Conservation (phyloP, 2,113 vertebrate genomes). For the Eolophus roseicapilla region DNA sequence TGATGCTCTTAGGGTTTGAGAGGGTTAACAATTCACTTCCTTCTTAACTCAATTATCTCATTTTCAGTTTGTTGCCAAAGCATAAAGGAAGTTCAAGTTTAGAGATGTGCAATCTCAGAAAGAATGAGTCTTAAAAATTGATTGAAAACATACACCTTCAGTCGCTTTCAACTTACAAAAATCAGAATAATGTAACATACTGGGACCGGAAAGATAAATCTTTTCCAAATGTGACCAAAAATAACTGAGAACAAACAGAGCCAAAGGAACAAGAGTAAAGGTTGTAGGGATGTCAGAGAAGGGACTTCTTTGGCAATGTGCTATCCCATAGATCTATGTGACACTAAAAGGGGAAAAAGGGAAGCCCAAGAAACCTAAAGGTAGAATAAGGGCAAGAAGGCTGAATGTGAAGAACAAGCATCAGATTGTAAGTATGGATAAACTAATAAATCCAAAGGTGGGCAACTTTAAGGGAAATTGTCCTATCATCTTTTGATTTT, state of each 20-base stretch:
- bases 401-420: background rate
- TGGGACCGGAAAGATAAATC: background rate
- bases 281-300: background rate
- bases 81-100: background rate
- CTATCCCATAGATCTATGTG: background rate
- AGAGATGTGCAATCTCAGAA: background rate
- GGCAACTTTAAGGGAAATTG: background rate
- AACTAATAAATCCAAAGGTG: background rate
- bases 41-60: background rate
- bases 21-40: background rate
- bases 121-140: background rate
- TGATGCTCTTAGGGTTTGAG: background rate
- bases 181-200: slow-evolving; percentile 27
- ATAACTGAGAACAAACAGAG: slow-evolving; percentile 15
- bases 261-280: background rate
- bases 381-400: background rate
- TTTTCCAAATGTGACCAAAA: slow-evolving; percentile 53
- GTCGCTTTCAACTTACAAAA: slow-evolving; percentile 50
- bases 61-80: background rate
- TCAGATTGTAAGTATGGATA: background rate
- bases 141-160: slow-evolving; percentile 25
- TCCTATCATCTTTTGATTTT: background rate
- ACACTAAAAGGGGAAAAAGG: background rate
- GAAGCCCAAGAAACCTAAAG: background rate
- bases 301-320: background rate